Evolutionary conservation across 2,888 invertebrate genomes (phyloP), one percentile per base, ranked within the genome.

Genomic region (Hypolimnas misippus): DNA sequence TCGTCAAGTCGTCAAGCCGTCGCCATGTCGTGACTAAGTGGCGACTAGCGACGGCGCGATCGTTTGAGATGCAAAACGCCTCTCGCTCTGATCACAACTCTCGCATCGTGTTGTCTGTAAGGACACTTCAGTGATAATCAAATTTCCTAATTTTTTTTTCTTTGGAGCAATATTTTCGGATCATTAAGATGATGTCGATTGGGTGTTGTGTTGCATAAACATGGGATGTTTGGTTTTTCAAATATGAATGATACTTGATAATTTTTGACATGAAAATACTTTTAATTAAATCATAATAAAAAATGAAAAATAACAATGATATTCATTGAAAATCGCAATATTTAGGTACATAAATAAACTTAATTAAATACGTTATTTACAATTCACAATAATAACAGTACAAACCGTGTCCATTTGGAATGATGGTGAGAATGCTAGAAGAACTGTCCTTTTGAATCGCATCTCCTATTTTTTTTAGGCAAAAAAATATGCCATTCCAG

Each of bases 51-150:
- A n/a, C n/a, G n/a, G 50, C 60, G 49, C 53, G 16, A 8, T 7
- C 70, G 67, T 63, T 68, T 70, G 67, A 67, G 57, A 69, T 69
- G 68, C 68, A 69, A 69, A 69, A 62, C 66, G 50, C 0, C 57
- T 46, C 38, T 21, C 12, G 21, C n/a, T 21, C 61, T 61, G 31
- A 33, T 31, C 50, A 33, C 51, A 33, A 29, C 51, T 38, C 33
- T 44, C 57, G 19, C 29, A 29, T 51, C 51, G 21, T 10, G 42
- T 42, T 19, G 46, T 25, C 6, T 46, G n/a, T n/a, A 46, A 42
- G 46, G 6, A 25, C 46, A 46, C 46, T 46, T 14, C 46, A 46
- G n/a, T 16, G 4, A 21, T 46, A 46, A 46, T 46, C 46, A 40
- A 40, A 40, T 40, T 40, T 40, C 5, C 38, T 40, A 33, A 33